Percentiles rank a stretch among this genome's conserved stretches.
Conservation (phyloP, 2,113 vertebrate genomes). For the Choloepus hoffmanni region DNA sequence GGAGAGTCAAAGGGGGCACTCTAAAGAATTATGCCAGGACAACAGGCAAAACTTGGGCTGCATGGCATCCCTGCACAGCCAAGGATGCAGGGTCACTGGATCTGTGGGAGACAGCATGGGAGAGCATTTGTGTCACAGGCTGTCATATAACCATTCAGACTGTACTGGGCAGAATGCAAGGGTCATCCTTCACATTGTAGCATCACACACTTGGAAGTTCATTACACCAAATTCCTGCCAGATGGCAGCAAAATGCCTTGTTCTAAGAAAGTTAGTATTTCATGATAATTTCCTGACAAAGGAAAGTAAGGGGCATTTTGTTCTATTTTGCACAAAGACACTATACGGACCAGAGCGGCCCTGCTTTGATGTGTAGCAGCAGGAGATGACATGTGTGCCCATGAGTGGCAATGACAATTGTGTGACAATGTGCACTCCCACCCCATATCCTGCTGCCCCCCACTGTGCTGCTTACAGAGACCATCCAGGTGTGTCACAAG, state of each 20-base stretch:
- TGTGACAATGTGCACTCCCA: neutral
- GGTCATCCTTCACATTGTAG: neutral
- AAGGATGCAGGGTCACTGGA: neutral
- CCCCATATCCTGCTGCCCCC: neutral
- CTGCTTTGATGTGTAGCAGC: too few relatives aligned
- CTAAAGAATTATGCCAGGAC: neutral
- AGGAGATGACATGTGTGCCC: neutral
- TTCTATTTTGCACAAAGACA: neutral
- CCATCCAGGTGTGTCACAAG: neutral
- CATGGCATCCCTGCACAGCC: neutral
- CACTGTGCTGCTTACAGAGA: neutral
- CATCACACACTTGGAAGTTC: neutral
- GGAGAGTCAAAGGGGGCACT: neutral
- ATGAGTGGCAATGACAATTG: accelerated
- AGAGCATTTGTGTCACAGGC: neutral
- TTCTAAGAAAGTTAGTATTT: neutral
- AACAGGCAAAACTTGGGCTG: neutral
- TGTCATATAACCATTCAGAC: neutral
- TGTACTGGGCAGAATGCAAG: too few relatives aligned
- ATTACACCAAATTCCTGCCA: neutral
- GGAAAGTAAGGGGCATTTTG: too few relatives aligned
- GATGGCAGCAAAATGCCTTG: neutral
- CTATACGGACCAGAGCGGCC: neutral
- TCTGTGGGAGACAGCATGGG: neutral
- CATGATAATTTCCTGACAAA: neutral